A percentile compares a stretch with the other conserved stretches of the same genome.
Evolutionary conservation across 1,140 invertebrate species (phyloP).

Genomic region (Drosophila subobscura): DNA sequence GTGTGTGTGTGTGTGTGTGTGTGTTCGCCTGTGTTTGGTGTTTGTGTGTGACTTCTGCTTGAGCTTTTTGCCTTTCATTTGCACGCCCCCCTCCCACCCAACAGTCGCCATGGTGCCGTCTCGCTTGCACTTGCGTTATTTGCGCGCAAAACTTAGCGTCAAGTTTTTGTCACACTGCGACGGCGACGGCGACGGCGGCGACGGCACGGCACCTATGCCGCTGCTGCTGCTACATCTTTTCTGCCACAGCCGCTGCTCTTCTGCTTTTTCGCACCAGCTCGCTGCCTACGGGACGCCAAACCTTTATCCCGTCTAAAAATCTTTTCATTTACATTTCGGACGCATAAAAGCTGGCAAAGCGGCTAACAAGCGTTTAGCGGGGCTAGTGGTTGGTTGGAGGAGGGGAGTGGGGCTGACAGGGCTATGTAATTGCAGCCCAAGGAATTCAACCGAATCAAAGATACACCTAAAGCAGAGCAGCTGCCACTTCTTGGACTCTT

Average conservation of each 20-base stretch:
- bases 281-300: slow-evolving; percentile 20
- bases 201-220: neutral
- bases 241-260: slow-evolving; percentile 42
- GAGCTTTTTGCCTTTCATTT: slow-evolving; percentile 77
- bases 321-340: slow-evolving; percentile 72
- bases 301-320: slow-evolving; percentile 44
- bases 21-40: slow-evolving; percentile 20
- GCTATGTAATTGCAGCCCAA: slow-evolving; percentile 12
- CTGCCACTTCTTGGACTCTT: too few species aligned
- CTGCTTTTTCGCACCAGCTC: slow-evolving; percentile 71
- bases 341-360: slow-evolving; percentile 76
- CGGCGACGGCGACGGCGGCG: slow-evolving; percentile 25
- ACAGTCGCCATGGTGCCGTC: slow-evolving; percentile 45
- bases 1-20: slow-evolving; percentile 25
- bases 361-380: slow-evolving; percentile 63
- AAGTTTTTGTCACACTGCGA: slow-evolving; percentile 73
- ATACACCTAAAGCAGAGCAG: too few species aligned
- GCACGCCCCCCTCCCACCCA: slow-evolving; percentile 46
- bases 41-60: slow-evolving; percentile 51
- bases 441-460: too few species aligned
- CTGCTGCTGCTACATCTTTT: slow-evolving; percentile 9
- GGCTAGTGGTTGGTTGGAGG: neutral
- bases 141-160: slow-evolving; percentile 72
- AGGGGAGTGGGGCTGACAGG: neutral
- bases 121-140: slow-evolving; percentile 60